Conservation (phyloP, 1,140 invertebrate species). For the Acromyrmex echinatior region DNA sequence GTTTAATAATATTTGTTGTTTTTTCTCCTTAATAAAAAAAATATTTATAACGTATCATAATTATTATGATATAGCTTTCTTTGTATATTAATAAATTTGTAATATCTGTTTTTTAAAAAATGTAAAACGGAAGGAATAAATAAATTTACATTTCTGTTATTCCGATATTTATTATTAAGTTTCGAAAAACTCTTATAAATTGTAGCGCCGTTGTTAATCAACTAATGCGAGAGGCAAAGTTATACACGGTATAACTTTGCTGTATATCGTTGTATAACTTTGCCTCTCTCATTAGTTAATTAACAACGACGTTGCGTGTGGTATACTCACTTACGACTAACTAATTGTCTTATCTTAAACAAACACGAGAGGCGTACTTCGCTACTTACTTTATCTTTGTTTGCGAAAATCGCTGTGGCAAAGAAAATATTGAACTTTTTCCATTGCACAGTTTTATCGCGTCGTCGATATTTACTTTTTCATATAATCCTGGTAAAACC, state of each 20-base stretch:
- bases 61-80: neutral
- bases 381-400: conserved; percentile 32
- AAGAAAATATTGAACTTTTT: conserved; percentile 31
- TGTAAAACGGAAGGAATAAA: neutral
- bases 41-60: neutral
- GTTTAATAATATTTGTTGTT: neutral
- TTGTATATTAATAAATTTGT: neutral
- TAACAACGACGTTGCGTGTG: neutral
- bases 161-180: neutral
- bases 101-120: neutral
- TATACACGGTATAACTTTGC: neutral
- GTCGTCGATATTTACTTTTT: neutral
- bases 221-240: neutral
- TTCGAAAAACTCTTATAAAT: neutral
- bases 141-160: neutral
- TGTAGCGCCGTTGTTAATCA: neutral
- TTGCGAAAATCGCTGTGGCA: neutral
- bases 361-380: neutral
- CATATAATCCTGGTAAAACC: neutral
- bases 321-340: conserved; percentile 11
- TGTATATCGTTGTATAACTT: neutral
- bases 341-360: conserved; percentile 43
- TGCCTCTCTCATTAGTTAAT: neutral
- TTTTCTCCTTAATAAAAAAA: neutral
- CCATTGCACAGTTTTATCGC: neutral